Percentiles rank a stretch among this genome's conserved stretches.
These are phyloP conservation scores for Chiridota heheva DNA, from an alignment of 35 echinoderm and acorn worm genomes.

Conservation along the genomic window DNA sequence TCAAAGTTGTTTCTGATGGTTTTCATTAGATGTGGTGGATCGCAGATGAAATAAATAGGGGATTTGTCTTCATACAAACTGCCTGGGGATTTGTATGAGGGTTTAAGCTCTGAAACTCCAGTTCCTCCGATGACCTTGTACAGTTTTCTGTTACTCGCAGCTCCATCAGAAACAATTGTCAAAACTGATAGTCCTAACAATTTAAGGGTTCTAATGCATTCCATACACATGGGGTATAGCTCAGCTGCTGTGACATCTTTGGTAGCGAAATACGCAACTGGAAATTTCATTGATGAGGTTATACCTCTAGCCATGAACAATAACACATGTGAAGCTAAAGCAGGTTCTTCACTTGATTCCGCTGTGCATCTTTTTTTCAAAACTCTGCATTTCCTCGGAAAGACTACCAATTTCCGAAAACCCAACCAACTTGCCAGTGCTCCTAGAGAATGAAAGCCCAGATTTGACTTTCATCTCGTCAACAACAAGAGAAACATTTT, in stretches of 20 bases:
- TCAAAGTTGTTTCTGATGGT: slow-evolving; percentile 68
- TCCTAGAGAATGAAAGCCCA: slow-evolving; percentile 15
- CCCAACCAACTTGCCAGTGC: slow-evolving; percentile 4
- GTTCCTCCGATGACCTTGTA: slow-evolving; percentile 1
- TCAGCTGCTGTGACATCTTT: neutral
- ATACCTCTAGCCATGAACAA: slow-evolving; percentile 27
- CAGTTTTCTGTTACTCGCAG: slow-evolving; percentile 36
- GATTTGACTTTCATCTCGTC: slow-evolving; percentile 54
- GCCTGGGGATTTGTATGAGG: neutral
- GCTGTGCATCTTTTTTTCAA: slow-evolving; percentile 12
- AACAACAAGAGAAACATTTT: neutral
- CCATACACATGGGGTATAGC: neutral
- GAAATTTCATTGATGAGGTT: slow-evolving; percentile 3
- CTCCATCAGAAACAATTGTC: slow-evolving; percentile 24
- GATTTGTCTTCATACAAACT: neutral
- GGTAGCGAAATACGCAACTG: slow-evolving; percentile 17
- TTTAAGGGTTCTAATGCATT: slow-evolving; percentile 16
- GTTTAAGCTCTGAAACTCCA: neutral
- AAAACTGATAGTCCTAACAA: slow-evolving; percentile 12
- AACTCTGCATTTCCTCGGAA: neutral
- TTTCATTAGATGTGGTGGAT: slow-evolving; percentile 75
- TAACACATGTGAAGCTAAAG: slow-evolving; percentile 26
- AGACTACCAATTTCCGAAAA: neutral
- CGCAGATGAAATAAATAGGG: slow-evolving; percentile 66
- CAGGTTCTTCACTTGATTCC: neutral